Evolutionary conservation across 2,113 vertebrate genomes (phyloP), one percentile per base, ranked within the genome.

Genomic region (Terrapene triunguis): DNA sequence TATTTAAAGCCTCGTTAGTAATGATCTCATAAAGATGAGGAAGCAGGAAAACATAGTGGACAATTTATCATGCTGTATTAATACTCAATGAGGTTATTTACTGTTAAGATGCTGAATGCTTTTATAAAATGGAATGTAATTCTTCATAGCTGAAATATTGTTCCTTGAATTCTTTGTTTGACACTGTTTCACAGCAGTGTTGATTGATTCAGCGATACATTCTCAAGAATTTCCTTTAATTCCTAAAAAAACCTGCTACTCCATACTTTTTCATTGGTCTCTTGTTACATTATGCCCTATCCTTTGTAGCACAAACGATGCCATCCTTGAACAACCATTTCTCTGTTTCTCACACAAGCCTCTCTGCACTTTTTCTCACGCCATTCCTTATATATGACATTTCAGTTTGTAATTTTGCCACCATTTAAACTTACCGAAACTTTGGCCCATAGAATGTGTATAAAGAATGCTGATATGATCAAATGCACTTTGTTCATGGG

Each of bases 21-120:
- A 42, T 65, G 89, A 10, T 84, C 17, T 94, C n/a, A 92, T 4
- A 93, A 97, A 93, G 22, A 81, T n/a, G 5, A 88, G 47, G 59
- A 96, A 95, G 16, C 10, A 90, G 44, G 6, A 83, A 92, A 88
- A 47, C 2, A 9, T 27, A 74, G 9, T 79, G 47, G 76, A 78
- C 74, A 38, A 3, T 89, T 44, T 72, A 32, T 88, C 19, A 1
- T 81, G 6, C 57, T 57, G 17, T 32, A 72, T 80, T 88, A 65
- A 53, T 80, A 86, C 6, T 59, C 10, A 65, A 2, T 3, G 4
- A 78, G 3, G 0, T 53, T 86, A 55, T 80, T 93, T 91, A 86
- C 55, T 74, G 55, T 4, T 82, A 27, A 89, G 44, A 62, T 8
- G 69, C 53, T 38, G 17, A 80, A 89, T 91, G 38, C 78, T 94